Evolutionary conservation across 2,797 vertebrate genomes (phyloP).

Genomic region (Clarias pachynema): DNA sequence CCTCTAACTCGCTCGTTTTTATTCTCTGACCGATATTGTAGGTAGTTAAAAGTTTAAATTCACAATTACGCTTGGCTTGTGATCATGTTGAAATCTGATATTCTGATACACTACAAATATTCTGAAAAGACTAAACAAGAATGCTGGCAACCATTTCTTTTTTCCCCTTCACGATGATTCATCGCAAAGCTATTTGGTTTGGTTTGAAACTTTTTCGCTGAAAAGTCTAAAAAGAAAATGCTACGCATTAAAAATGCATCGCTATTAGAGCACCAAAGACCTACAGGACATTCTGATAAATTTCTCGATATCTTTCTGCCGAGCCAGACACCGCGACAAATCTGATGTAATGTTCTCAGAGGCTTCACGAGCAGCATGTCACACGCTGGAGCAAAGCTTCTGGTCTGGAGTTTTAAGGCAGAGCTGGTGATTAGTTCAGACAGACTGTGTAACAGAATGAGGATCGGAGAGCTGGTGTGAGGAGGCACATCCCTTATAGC

Average conservation of each 20-base stretch:
- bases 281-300: background rate
- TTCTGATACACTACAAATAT: background rate
- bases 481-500: constrained; percentile 30
- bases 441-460: constrained; percentile 41
- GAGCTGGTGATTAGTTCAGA: constrained; percentile 12
- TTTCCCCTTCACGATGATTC: background rate
- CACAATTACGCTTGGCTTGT: background rate
- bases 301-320: background rate
- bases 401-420: background rate
- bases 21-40: background rate
- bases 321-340: background rate
- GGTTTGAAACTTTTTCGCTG: background rate
- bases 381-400: background rate
- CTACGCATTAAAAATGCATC: background rate
- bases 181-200: background rate
- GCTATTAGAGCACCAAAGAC: background rate
- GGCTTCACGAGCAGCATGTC: background rate
- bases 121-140: background rate
- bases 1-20: background rate
- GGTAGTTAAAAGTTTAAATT: background rate
- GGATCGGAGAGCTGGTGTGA: constrained; percentile 10
- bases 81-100: background rate
- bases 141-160: background rate
- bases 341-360: background rate
- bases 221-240: background rate